Evolutionary conservation across 2,113 vertebrate genomes (phyloP), one percentile per base, ranked within the genome.

Genomic region (Callopanchax toddi): DNA sequence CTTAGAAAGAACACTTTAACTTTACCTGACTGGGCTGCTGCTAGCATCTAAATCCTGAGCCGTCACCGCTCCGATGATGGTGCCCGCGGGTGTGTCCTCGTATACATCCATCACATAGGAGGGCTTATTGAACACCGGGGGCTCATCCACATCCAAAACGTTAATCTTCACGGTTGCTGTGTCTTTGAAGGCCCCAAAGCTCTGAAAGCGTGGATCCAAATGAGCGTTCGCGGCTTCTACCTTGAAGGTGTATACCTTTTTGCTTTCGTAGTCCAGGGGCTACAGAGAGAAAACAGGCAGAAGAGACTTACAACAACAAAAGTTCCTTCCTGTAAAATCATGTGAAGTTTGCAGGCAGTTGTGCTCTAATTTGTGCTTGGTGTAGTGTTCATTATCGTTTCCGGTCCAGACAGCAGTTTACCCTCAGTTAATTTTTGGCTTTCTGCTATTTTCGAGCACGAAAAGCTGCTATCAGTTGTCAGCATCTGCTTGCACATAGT

Each of bases 171-270:
- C 95, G 0, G 97, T 98, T 1, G 97, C 97, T 0, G 95, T 98
- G 79, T 99, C 97, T 86, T 97, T 98, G 85, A 97, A 99, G 2
- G 96, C 96, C 29, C 97, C 97, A 11, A 93, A 93, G 0, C 91
- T 94, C 71, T 96, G 95, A 74, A 98, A 99, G 0, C 95, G 93
- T 25, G 95, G 93, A 78, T 99, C 97, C 45, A 96, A 90, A 75
- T 98, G 94, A 5, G 93, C 85, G 51, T 99, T 99, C 60, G 96
- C 93, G 21, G 97, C 97, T 60, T 99, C 97, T 0, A 99, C 97
- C 89, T 97, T 99, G 60, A 99, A 99, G 49, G 96, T 97, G 43
- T 99, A 99, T 0, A 96, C 94, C 70, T 98, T 98, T 90, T 98
- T 99, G 0, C 91, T 95, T 91, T 99, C 97, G 51, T 95, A 99